Conservation (phyloP, 2,113 vertebrate genomes). For the Sapayoa aenigma region DNA sequence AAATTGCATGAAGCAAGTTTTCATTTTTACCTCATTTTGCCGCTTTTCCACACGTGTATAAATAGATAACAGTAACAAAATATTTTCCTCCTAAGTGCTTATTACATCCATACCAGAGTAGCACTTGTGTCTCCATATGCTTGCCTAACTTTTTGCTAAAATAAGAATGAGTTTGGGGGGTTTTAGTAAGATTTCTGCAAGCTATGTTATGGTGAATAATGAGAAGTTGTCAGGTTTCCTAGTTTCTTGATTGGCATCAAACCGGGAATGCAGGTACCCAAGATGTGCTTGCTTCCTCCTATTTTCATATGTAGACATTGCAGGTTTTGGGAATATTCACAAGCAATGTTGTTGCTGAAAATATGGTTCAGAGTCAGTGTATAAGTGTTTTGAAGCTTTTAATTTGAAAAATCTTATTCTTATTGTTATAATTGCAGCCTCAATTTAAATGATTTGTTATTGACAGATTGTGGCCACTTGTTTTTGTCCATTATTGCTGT, state of each 20-base stretch:
- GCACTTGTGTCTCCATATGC: not conserved
- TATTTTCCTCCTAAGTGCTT: not conserved
- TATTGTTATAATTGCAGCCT: not conserved
- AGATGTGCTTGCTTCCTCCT: not conserved
- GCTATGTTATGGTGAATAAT: not conserved
- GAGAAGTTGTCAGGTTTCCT: slow-evolving; percentile 20
- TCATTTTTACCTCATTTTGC: not conserved
- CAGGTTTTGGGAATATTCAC: not conserved
- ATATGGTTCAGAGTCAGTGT: not conserved
- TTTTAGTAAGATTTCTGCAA: not conserved
- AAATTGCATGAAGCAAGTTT: not conserved
- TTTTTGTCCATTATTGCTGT: not conserved
- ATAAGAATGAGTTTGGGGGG: not conserved
- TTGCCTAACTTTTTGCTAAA: not conserved
- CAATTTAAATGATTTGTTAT: not conserved
- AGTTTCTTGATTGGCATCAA: slow-evolving; percentile 13
- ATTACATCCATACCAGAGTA: not conserved
- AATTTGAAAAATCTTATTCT: not conserved
- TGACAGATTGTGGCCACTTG: not conserved
- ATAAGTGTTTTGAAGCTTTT: not conserved
- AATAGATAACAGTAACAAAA: not conserved
- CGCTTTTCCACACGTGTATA: not conserved
- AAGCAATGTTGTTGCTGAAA: not conserved
- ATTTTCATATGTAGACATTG: not conserved
- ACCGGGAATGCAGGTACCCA: not conserved